Evolutionary conservation across 2,113 vertebrate genomes (phyloP).

Genomic region (Sylvia atricapilla): DNA sequence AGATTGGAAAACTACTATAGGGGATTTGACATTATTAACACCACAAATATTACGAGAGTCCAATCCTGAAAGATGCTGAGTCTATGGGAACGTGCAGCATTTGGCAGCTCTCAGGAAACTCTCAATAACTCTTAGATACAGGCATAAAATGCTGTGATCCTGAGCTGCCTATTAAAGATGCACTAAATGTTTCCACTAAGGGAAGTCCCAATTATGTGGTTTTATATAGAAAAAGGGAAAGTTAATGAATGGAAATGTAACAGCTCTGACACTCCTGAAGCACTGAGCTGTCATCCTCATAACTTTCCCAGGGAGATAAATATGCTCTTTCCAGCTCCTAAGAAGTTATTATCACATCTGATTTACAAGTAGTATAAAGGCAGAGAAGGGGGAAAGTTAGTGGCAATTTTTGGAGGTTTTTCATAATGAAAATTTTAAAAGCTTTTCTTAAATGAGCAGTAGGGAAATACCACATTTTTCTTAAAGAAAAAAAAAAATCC

Average conservation of each 20-base stretch:
- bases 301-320: constrained; percentile 56
- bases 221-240: constrained; percentile 52
- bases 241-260: constrained; percentile 59
- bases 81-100: not conserved
- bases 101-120: constrained; percentile 49
- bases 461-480: not conserved
- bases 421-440: constrained; percentile 7
- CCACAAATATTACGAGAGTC: not conserved
- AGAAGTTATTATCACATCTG: constrained; percentile 43
- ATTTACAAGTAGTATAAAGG: constrained; percentile 32
- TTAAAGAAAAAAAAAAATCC: not conserved
- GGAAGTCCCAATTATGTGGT: constrained; percentile 54
- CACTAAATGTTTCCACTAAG: constrained; percentile 52
- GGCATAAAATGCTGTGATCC: constrained; percentile 33
- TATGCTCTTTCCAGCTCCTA: constrained; percentile 24
- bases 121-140: constrained; percentile 29
- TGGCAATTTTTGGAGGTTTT: not conserved
- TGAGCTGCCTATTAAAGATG: constrained; percentile 24
- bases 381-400: not conserved
- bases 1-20: not conserved
- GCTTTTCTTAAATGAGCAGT: not conserved
- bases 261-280: constrained; percentile 12
- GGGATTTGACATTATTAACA: constrained; percentile 23
- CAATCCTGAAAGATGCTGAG: constrained; percentile 40
- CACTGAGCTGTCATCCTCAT: constrained; percentile 41